These are phyloP conservation scores for Nycteola revayana DNA, from an alignment of 2,888 invertebrate species.

Conservation along the genomic window DNA sequence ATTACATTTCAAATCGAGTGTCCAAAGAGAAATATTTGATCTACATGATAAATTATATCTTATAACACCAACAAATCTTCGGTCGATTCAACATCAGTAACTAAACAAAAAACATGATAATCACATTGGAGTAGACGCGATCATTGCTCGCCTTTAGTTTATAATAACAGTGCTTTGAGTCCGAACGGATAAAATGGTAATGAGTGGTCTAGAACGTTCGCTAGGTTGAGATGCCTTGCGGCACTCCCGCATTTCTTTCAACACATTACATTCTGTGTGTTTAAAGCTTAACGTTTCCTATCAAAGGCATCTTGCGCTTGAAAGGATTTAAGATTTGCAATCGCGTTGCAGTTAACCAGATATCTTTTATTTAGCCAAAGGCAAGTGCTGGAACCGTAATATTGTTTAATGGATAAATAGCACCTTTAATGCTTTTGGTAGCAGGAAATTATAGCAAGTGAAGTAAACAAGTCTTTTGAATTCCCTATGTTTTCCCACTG, in stretches of 20 bases:
- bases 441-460: constrained; percentile 51
- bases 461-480: constrained; percentile 23
- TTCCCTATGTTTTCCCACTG: constrained; percentile 19
- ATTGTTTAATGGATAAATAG: constrained; percentile 50
- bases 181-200: constrained; percentile 69
- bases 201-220: constrained; percentile 61
- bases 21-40: constrained; percentile 26
- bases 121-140: constrained; percentile 62
- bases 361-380: constrained; percentile 65
- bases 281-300: constrained; percentile 64
- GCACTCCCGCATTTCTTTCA: constrained; percentile 71
- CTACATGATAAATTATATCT: constrained; percentile 27
- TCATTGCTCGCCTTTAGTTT: constrained; percentile 70
- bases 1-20: constrained; percentile 10
- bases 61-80: constrained; percentile 17
- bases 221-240: constrained; percentile 66
- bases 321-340: constrained; percentile 69
- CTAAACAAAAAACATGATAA: constrained; percentile 60
- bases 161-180: constrained; percentile 73
- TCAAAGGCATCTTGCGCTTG: constrained; percentile 58
- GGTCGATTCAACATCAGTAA: constrained; percentile 45
- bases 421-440: constrained; percentile 47
- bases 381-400: constrained; percentile 49
- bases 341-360: constrained; percentile 70
- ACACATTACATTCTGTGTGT: constrained; percentile 75